Evolutionary conservation across 1,140 invertebrate species (phyloP), one percentile per base, ranked within the genome.

Genomic region (Dendroctonus valens): DNA sequence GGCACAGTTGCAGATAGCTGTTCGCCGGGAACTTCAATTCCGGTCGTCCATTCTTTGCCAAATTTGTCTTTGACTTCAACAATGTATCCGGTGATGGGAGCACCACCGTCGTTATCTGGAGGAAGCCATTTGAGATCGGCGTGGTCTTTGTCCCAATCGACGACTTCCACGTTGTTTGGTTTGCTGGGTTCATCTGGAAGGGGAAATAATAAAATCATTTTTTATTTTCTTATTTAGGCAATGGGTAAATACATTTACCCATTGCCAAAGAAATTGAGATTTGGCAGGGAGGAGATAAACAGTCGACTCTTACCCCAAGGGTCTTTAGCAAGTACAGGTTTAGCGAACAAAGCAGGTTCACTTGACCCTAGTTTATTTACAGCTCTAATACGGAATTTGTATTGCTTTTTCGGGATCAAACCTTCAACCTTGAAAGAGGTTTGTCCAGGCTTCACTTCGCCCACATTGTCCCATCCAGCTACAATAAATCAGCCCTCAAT

Each of bases 101-200:
- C 91, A 68, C 94, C 94, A 65, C 95, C 95, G 79, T 97, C 94
- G 65, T 81, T 91, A 61, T 93, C 92, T 15, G 95, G 95, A 75
- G 91, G 91, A 2, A 87, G 84, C 91, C 94, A 97, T 79, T 91
- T 93, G 6, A 98, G 81, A 78, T 97, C 94, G 41, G 94, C 94
- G 77, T 96, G 93, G 76, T 97, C 93, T 72, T 92, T 94, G 77
- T 97, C 94, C 96, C 96, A 98, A 75, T 98, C 96, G 11, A 86
- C 86, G n/a, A 96, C 86, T 77, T 97, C 91, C 57, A 95, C 91
- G 74, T 89, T 86, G 59, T 88, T 89, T 8, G 96, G 96, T 75
- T 97, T 96, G 26, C 92, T 90, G 52, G 96, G 94, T 80, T 96
- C 94, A 81, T 97, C 92, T 55, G 37, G 3, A 42, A 46, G 12